Evolutionary conservation across 2,888 invertebrate species (phyloP).

Genomic region (Abrostola triplasia): DNA sequence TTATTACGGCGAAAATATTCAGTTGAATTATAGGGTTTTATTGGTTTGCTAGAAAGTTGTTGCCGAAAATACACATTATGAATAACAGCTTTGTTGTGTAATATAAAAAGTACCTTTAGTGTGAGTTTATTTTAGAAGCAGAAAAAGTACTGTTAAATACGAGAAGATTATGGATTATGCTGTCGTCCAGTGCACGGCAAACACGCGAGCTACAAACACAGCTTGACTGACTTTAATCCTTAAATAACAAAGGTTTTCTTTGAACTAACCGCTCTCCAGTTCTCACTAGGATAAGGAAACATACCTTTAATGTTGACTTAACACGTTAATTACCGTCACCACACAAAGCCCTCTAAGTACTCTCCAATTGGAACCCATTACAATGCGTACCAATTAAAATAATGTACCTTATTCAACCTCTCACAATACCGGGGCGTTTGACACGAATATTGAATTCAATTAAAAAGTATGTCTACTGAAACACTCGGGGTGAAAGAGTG

Average conservation of each 20-base stretch:
- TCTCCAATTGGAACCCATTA: conserved; percentile 3
- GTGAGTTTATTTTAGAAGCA: background rate
- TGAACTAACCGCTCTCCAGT: background rate
- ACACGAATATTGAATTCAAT: conserved; percentile 67
- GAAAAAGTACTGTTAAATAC: background rate
- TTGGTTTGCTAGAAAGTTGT: conserved; percentile 20
- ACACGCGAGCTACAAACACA: background rate
- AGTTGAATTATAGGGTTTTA: conserved; percentile 35
- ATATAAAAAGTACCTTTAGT: background rate
- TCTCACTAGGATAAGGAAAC: background rate
- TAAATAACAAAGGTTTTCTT: background rate
- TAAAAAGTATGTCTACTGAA: conserved; percentile 75
- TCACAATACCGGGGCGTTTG: conserved; percentile 47
- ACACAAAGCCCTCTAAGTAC: background rate
- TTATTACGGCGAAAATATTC: conserved; percentile 42
- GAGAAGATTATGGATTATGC: too few relatives aligned
- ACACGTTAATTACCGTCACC: background rate
- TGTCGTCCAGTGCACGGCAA: background rate
- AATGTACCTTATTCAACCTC: conserved; percentile 30
- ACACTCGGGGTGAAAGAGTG: conserved; percentile 55
- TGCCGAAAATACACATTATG: background rate
- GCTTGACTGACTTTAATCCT: background rate
- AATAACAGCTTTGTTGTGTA: background rate
- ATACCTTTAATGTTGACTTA: conserved; percentile 4
- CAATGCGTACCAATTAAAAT: conserved; percentile 43